Evolutionary conservation across 2,888 invertebrate species (phyloP), one percentile per base, ranked within the genome.

Genomic region (Stictocephala bisonia): DNA sequence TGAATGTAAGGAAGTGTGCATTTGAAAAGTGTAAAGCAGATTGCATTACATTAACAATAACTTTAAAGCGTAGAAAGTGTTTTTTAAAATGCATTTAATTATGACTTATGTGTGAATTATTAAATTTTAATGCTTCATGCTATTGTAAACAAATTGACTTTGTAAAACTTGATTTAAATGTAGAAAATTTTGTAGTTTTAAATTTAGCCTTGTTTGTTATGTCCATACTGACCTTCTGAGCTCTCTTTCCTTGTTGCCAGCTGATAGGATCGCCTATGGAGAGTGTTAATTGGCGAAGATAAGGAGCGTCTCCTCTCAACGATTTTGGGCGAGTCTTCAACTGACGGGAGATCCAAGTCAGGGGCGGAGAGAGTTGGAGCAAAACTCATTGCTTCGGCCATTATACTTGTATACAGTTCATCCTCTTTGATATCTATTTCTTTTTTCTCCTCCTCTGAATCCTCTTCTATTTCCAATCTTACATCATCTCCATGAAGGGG

Each of bases 311-410:
- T 69, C 29, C 70, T 29, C 11, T 60, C 70, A 11, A 73, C 40
- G 20, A 53, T 20, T 41, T 53, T 68, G 7, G 75, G 72, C 18
- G 75, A 73, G 22, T 78, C 77, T 11, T 77, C 78, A 7, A 77
- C 66, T 29, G 71, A 76, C 1, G 78, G 79, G 15, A 79, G 73
- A 20, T 77, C 75, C 2, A 76, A 72, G 41, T 79, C 76, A 6
- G 78, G 77, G 1, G 73, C 74, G 11, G 75, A 76, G n/a, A 79
- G 60, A 7, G 79, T 78, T 0, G 79, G 79, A 11, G 78, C 78
- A 41, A 79, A 76, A 22, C 77, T 78, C 77, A 79, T 77, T 1
- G 79, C 79, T 35, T 79, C 79, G 20, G 78, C 76, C 80, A 80
- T 80, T 41, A 79, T 80, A 66, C 78, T 76, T 22, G 78, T 75